Conservation (phyloP, 2,113 vertebrate genomes). For the Lota lota region DNA sequence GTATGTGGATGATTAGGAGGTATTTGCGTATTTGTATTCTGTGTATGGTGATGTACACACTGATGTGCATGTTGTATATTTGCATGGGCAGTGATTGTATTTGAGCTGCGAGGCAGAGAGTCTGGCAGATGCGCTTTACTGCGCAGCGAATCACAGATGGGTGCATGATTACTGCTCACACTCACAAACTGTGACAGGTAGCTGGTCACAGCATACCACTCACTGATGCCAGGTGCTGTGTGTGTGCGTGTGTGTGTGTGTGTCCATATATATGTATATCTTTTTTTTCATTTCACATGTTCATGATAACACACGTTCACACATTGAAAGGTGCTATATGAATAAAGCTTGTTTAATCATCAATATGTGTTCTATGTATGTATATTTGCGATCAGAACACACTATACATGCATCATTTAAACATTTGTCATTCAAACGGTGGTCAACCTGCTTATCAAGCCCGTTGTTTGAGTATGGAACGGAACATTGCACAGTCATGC, state of each 20-base stretch:
- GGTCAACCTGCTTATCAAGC: no score
- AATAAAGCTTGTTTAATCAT: no score
- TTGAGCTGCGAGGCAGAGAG: conserved; percentile 44
- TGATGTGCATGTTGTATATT: conserved; percentile 18
- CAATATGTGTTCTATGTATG: background rate
- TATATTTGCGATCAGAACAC: background rate
- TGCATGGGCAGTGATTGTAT: conserved; percentile 1
- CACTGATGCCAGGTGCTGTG: conserved; percentile 56
- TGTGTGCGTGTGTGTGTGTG: conserved; percentile 18
- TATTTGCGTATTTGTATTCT: no score
- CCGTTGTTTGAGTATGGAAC: conserved; percentile 15
- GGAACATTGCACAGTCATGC: conserved; percentile 16
- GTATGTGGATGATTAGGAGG: conserved; percentile 1
- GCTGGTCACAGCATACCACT: conserved; percentile 59
- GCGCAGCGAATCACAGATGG: conserved; percentile 60
- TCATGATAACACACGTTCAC: no score
- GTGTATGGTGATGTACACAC: no score
- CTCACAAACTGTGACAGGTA: conserved; percentile 58
- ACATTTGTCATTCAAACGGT: background rate
- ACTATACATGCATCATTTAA: background rate
- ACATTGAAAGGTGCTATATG: no score
- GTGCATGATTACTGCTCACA: conserved; percentile 56
- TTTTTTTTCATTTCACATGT: background rate
- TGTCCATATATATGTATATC: conserved; percentile 1
- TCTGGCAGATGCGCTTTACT: conserved; percentile 41